Percentiles rank a stretch among this genome's conserved stretches.
Evolutionary conservation across 1,140 invertebrate species (phyloP).

Genomic region (Aphaenogaster floridana): DNA sequence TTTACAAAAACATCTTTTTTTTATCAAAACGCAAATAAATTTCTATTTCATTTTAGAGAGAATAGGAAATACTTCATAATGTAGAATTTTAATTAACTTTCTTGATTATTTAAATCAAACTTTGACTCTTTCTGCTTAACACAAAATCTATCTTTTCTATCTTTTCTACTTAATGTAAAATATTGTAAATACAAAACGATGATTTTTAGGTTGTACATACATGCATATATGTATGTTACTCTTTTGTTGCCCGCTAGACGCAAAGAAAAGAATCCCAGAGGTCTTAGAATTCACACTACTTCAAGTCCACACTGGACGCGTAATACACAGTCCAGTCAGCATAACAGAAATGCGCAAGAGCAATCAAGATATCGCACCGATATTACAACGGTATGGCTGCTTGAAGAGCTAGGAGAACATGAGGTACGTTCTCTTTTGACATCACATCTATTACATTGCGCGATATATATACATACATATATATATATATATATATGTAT

Average conservation of each 20-base stretch:
- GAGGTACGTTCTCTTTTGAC: constrained; percentile 52
- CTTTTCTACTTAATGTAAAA: no score
- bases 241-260: background rate
- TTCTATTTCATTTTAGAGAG: background rate
- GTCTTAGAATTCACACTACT: background rate
- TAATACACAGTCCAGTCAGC: constrained; percentile 27
- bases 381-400: constrained; percentile 61
- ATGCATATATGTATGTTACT: background rate
- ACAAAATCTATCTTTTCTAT: background rate
- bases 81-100: constrained; percentile 3
- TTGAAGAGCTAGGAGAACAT: constrained; percentile 65
- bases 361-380: constrained; percentile 55
- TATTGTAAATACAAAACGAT: background rate
- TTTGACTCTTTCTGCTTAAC: background rate
- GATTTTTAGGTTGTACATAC: background rate
- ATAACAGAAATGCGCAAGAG: constrained; percentile 52
- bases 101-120: background rate
- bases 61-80: background rate
- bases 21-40: background rate
- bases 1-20: background rate
- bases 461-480: constrained; percentile 1
- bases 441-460: constrained; percentile 54
- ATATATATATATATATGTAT: background rate
- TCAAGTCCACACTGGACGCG: constrained; percentile 13
- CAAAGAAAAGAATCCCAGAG: background rate